These are phyloP conservation scores for Actinopyga echinites DNA, from an alignment of 53 echinoderm and acorn worm species.

Conservation along the genomic window DNA sequence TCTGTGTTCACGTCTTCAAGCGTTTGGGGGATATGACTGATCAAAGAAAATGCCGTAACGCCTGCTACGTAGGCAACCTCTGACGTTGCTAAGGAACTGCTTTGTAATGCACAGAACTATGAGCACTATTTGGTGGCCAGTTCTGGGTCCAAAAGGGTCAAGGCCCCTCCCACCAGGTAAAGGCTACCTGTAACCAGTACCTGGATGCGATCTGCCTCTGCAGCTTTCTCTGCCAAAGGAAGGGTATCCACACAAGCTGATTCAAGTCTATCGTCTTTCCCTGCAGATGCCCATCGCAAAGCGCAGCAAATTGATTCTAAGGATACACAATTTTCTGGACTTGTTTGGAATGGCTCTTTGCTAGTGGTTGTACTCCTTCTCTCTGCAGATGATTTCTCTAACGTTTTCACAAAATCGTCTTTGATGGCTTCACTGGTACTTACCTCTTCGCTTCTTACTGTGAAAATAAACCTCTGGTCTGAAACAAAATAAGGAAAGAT, in stretches of 20 bases:
- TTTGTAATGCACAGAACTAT: too few relatives aligned
- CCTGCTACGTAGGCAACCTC: too few relatives aligned
- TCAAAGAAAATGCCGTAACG: too few relatives aligned
- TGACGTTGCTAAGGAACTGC: too few relatives aligned
- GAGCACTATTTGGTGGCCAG: conserved; percentile 12
- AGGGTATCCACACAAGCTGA: neutral
- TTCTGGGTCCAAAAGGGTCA: conserved; percentile 75
- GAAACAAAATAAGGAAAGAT: neutral
- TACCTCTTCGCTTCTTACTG: neutral
- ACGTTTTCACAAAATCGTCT: neutral
- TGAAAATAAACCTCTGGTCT: conserved; percentile 1
- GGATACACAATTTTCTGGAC: too few relatives aligned
- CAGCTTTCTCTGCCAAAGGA: neutral
- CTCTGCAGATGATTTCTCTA: too few relatives aligned
- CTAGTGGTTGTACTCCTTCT: too few relatives aligned
- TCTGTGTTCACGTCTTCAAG: too few relatives aligned
- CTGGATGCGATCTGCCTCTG: conserved; percentile 65
- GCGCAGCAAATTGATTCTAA: neutral
- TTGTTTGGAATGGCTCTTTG: too few relatives aligned
- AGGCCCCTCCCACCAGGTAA: conserved; percentile 80
- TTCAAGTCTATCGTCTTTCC: neutral
- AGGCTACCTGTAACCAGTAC: conserved; percentile 84
- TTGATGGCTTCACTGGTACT: neutral
- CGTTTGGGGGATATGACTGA: too few relatives aligned
- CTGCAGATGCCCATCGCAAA: conserved; percentile 32